phyloP scores from a whole-genome alignment of 2,113 vertebrate genomes.

The Perccottus glenii region DNA sequence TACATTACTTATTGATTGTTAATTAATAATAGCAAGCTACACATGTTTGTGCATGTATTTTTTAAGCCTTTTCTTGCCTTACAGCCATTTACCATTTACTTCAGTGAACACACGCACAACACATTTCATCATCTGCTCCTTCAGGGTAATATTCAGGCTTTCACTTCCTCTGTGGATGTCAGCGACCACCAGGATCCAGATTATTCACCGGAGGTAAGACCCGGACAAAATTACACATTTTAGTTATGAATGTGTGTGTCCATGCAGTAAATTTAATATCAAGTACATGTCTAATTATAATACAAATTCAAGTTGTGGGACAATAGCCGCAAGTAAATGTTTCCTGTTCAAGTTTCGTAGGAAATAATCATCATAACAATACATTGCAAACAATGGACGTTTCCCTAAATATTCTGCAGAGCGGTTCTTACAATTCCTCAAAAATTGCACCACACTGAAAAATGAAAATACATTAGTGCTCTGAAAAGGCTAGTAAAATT shows the following conservation, averaged over 20 bases:
- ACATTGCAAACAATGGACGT: conserved; percentile 25
- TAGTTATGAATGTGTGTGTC: not conserved
- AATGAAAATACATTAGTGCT: too few relatives aligned
- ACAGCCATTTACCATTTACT: conserved; percentile 53
- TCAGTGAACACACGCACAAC: conserved; percentile 33
- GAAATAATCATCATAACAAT: conserved; percentile 41
- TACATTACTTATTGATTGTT: too few relatives aligned
- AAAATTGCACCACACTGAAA: not conserved
- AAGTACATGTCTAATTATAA: conserved; percentile 28
- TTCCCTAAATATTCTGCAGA: not conserved
- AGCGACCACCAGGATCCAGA: conserved; percentile 43
- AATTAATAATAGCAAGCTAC: too few relatives aligned
- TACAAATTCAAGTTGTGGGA: conserved; percentile 33
- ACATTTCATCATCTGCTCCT: conserved; percentile 54
- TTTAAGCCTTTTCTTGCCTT: conserved; percentile 9
- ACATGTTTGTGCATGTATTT: too few relatives aligned
- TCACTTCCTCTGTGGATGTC: conserved; percentile 42
- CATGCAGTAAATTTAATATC: conserved; percentile 47
- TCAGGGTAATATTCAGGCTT: conserved; percentile 22
- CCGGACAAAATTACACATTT: not conserved
- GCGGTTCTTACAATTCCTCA: not conserved
- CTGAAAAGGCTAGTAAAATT: too few relatives aligned
- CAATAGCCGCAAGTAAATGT: conserved; percentile 42
- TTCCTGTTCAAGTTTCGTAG: conserved; percentile 25
- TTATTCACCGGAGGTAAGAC: conserved; percentile 23